phyloP scores from a whole-genome alignment of 2,113 vertebrate species.

The Lepidothrix coronata region DNA sequence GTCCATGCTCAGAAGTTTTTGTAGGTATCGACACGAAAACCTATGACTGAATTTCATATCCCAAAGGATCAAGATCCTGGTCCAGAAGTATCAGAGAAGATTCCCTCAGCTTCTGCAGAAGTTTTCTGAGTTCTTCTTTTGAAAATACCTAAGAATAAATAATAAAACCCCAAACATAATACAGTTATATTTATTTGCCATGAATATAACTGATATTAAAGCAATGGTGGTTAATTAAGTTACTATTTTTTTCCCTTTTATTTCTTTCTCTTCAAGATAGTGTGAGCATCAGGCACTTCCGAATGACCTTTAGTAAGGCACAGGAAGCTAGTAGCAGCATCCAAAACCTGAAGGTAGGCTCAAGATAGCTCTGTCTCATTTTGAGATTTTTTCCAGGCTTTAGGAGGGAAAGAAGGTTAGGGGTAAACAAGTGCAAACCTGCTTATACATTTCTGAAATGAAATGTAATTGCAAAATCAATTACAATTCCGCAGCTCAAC shows the following conservation, averaged over 20 bases:
- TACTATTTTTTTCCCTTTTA: neutral
- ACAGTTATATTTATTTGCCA: neutral
- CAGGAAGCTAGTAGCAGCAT: neutral
- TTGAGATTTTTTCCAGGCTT: neutral
- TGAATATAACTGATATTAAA: neutral
- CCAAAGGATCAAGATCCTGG: conserved; percentile 86
- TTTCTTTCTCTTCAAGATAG: neutral
- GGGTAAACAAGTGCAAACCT: neutral
- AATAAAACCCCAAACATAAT: neutral
- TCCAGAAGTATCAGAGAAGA: conserved; percentile 89
- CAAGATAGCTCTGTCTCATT: neutral
- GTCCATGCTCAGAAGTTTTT: neutral
- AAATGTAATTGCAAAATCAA: neutral
- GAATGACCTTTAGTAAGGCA: neutral
- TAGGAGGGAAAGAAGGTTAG: neutral
- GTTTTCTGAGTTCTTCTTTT: conserved; percentile 86
- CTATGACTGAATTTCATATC: conserved; percentile 87
- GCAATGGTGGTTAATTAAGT: neutral
- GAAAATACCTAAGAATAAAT: conserved; percentile 86
- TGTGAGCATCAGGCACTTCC: neutral
- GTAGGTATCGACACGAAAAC: neutral
- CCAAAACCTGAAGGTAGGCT: neutral
- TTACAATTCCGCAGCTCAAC: neutral
- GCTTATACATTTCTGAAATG: neutral
- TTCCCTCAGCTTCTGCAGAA: conserved; percentile 86